Percentiles rank a stretch among this genome's conserved stretches.
Evolutionary conservation across 1,140 invertebrate species (phyloP).

Genomic region (Scylla paramamosain): DNA sequence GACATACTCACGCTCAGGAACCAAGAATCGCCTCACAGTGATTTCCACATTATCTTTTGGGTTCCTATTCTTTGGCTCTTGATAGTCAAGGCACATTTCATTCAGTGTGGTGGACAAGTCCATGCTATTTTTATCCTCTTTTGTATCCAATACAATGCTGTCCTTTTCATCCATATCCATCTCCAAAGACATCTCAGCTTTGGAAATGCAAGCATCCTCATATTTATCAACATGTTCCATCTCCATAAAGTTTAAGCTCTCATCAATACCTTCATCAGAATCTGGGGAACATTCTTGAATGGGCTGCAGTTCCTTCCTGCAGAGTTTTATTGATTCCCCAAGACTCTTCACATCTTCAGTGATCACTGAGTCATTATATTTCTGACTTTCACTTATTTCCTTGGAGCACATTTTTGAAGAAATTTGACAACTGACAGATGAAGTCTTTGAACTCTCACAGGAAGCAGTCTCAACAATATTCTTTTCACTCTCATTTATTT

Average conservation of each 20-base stretch:
- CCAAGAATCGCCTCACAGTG: conserved; percentile 35
- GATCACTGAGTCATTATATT: not conserved
- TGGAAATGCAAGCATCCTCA: conserved; percentile 51
- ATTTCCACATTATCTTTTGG: not conserved
- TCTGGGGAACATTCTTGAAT: conserved; percentile 27
- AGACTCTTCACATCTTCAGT: not conserved
- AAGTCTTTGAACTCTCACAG: not conserved
- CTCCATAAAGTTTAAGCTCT: not conserved
- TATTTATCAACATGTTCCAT: not conserved
- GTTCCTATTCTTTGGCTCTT: not conserved
- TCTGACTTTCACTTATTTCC: not conserved
- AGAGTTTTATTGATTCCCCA: conserved; percentile 34
- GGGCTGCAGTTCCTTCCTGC: conserved; percentile 15
- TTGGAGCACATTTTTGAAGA: not conserved
- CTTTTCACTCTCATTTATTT: not conserved
- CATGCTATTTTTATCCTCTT: too few species aligned
- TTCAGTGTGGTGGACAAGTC: not conserved
- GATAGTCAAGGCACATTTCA: not conserved
- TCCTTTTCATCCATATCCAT: not conserved
- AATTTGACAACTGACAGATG: not conserved
- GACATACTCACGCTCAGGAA: conserved; percentile 44
- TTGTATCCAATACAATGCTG: not conserved
- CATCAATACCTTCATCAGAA: conserved; percentile 45
- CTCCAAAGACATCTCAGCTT: conserved; percentile 41
- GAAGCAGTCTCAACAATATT: not conserved